Evolutionary conservation across 1,140 invertebrate species (phyloP).

Genomic region (Papilio dardanus): DNA sequence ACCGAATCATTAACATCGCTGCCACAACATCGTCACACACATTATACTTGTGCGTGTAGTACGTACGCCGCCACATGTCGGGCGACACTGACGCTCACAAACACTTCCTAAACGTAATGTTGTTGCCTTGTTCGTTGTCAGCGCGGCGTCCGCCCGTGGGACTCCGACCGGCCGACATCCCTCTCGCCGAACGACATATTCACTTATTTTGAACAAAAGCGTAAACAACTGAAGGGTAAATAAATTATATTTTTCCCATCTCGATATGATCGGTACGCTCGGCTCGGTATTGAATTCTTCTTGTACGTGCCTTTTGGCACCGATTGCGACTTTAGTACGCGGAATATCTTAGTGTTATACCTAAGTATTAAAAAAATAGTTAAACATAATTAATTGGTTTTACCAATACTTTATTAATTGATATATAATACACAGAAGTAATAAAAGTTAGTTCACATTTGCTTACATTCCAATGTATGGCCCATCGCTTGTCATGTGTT

Average conservation of each 20-base stretch:
- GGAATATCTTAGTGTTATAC: not conserved
- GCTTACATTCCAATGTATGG: not conserved
- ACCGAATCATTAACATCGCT: not conserved
- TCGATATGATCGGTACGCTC: not conserved
- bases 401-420: too few species aligned
- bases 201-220: not conserved
- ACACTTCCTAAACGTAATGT: too few species aligned
- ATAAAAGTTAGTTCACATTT: too few species aligned
- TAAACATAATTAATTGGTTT: too few species aligned
- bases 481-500: not conserved
- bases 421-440: too few species aligned
- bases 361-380: too few species aligned
- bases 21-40: too few species aligned
- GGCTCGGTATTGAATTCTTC: not conserved
- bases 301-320: not conserved
- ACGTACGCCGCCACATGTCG: too few species aligned
- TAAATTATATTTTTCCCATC: not conserved
- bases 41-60: too few species aligned
- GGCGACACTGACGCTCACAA: not conserved
- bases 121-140: not conserved
- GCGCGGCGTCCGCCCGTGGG: constrained; percentile 2
- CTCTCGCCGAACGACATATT: not conserved
- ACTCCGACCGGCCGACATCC: not conserved
- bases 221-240: not conserved
- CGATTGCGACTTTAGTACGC: too few species aligned